Evolutionary conservation across 2,888 invertebrate genomes (phyloP).

Genomic region (Melolontha melolontha): DNA sequence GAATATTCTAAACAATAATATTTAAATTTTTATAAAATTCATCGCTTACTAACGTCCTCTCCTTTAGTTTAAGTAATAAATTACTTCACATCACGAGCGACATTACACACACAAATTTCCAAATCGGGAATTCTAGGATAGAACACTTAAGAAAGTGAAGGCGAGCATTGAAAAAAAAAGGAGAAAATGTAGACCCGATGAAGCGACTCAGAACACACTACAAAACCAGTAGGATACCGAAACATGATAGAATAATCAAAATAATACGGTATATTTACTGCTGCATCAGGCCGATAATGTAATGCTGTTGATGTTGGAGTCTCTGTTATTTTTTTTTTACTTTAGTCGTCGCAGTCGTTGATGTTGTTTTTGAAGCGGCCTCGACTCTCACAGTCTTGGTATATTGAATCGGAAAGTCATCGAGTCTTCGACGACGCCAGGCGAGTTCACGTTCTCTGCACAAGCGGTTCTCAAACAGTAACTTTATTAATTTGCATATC

Average conservation of each 20-base stretch:
- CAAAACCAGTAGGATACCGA: constrained; percentile 18
- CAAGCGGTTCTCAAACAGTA: constrained; percentile 10
- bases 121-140: no score
- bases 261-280: constrained; percentile 15
- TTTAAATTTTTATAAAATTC: no score
- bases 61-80: no score
- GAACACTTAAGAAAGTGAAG: no score
- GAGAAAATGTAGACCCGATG: no score
- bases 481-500: no score
- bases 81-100: no score
- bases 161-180: no score
- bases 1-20: no score
- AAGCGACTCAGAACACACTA: no score
- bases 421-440: constrained; percentile 14
- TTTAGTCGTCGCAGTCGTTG: neutral
- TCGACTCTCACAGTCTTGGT: neutral
- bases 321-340: neutral
- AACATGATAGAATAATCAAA: constrained; percentile 23
- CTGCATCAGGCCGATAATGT: constrained; percentile 23
- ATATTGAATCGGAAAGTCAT: constrained; percentile 18
- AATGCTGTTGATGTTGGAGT: constrained; percentile 12
- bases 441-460: neutral
- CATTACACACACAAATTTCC: no score
- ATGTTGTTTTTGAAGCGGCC: neutral
- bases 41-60: no score